phyloP scores from a whole-genome alignment of 1,140 invertebrate species.

The Matsumurasca onukii region DNA sequence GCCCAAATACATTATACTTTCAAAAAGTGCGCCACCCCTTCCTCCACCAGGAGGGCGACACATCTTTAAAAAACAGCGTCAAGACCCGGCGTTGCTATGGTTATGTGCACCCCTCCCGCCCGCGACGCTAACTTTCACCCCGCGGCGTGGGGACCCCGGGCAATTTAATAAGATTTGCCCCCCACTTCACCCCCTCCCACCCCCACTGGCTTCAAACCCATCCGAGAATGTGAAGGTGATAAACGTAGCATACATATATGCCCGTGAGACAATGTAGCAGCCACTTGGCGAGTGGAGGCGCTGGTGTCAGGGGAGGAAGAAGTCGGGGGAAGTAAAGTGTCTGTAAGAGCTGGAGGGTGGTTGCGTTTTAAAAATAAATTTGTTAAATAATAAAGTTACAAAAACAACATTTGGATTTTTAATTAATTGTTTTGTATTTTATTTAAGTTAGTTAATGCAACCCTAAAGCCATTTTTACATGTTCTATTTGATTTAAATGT shows the following conservation, averaged over 20 bases:
- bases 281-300: not conserved
- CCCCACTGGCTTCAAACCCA: conserved; percentile 35
- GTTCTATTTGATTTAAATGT: no score
- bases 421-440: no score
- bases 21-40: conserved; percentile 34
- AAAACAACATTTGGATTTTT: no score
- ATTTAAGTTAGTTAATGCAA: no score
- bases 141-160: conserved; percentile 36
- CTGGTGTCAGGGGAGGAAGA: no score
- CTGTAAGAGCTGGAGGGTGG: no score
- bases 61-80: conserved; percentile 30
- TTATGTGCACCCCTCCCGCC: conserved; percentile 1
- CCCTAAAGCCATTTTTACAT: no score
- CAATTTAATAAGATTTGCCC: conserved; percentile 49
- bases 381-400: no score
- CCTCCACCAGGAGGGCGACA: conserved; percentile 28
- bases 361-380: no score
- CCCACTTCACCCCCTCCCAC: conserved; percentile 25
- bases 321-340: no score
- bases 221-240: conserved; percentile 47
- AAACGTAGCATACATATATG: conserved; percentile 40
- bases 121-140: not conserved
- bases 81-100: conserved; percentile 31
- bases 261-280: conserved; percentile 43
- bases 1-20: conserved; percentile 35